These are phyloP conservation scores for Styela clava DNA, from an alignment of 23 tunicate genomes.

Conservation along the genomic window DNA sequence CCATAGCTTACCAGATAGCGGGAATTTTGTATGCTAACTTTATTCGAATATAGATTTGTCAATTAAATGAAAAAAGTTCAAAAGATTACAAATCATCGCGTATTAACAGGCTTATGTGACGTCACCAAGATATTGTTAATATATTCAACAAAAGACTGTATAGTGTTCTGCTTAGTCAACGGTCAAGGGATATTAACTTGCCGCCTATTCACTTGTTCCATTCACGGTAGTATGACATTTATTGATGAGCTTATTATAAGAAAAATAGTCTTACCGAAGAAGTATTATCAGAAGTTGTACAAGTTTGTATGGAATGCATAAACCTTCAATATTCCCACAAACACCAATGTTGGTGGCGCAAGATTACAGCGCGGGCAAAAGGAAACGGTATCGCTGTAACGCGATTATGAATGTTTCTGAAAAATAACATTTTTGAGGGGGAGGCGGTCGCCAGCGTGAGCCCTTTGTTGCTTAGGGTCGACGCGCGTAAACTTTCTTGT, in stretches of 20 bases:
- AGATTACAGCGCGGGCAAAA: slow-evolving; percentile 8
- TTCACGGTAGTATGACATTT: background rate
- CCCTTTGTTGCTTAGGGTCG: slow-evolving; percentile 9
- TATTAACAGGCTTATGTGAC: no score
- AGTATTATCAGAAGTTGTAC: background rate
- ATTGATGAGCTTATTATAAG: background rate
- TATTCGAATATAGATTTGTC: no score
- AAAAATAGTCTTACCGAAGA: background rate
- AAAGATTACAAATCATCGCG: no score
- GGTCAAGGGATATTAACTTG: background rate
- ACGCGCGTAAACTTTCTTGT: slow-evolving; percentile 26
- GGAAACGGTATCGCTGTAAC: slow-evolving; percentile 16
- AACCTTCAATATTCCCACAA: background rate
- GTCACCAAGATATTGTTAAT: background rate
- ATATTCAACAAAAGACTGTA: background rate
- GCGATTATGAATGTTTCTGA: slow-evolving; percentile 26
- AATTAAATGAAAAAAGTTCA: no score
- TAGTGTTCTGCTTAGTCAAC: background rate
- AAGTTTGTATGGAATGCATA: background rate
- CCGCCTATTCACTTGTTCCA: background rate
- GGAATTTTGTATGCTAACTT: no score
- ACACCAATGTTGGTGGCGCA: slow-evolving; percentile 21
- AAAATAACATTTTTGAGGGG: slow-evolving; percentile 21
- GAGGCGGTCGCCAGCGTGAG: slow-evolving; percentile 24
- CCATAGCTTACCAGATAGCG: no score